Evolutionary conservation across 2,888 invertebrate species (phyloP), one percentile per base, ranked within the genome.

Genomic region (Synergus itoensis): DNA sequence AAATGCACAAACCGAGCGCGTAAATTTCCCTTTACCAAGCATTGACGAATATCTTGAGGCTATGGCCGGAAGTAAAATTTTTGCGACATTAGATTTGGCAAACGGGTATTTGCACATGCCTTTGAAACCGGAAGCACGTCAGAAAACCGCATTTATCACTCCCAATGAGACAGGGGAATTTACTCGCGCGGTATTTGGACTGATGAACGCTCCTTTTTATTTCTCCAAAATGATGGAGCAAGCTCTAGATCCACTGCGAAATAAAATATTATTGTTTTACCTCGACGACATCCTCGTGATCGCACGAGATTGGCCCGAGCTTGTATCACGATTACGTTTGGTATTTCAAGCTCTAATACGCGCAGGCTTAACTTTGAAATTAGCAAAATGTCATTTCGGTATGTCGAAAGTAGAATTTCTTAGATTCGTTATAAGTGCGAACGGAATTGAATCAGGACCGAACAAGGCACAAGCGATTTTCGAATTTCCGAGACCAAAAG

Each of bases 171-270:
- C 87, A 0, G 89, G 84, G 12, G 86, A 89, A 82, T 89, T 86
- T 65, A 79, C 84, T 1, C 16, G 81, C 0, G 84, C 86, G 83
- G 85, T 86, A 14, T 90, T 88, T 63, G 89, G 88, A 0, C 79
- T 88, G 7, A 80, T 85, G 53, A 89, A 89, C 67, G 86, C 87
- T 0, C 87, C 87, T 0, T 82, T 83, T n/a, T 87, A 87, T n/a
- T 90, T 88, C 76, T 81, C 82, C 0, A 81, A 82, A 36, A 36
- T 79, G 21, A 81, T 83, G 80, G 53, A 83, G 9, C 14, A 75
- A 43, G 78, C 83, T 0, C 60, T 83, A 41, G 79, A 79, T 1
- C 64, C 73, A 16, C 62, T 79, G 9, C 45, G 79, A 48, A 79
- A 79, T 43, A 75, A 77, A 45, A 64, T 53, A 36, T 65, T 81